Evolutionary conservation across 2,797 vertebrate species (phyloP).

Genomic region (Perodicticus potto): DNA sequence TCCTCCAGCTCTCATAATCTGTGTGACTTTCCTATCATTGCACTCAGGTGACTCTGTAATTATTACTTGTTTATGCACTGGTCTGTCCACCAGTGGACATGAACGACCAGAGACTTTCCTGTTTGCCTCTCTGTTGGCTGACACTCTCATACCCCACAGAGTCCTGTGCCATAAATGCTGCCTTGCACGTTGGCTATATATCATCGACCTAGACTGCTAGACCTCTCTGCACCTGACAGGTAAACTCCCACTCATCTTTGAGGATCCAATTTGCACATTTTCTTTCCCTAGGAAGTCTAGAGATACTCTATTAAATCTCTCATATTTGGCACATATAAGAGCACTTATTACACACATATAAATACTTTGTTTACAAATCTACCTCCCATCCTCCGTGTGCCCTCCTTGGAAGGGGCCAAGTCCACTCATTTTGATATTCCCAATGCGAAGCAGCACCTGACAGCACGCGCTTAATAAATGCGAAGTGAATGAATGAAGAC

Average conservation of each 20-base stretch:
- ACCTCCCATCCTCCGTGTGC: not conserved
- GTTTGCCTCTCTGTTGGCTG: not conserved
- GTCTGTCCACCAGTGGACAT: not conserved
- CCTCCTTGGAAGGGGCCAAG: not conserved
- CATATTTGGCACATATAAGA: not conserved
- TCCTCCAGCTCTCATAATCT: not conserved
- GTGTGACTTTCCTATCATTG: not conserved
- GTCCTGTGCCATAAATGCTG: not conserved
- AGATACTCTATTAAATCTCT: not conserved
- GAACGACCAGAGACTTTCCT: not conserved
- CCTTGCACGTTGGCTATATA: not conserved
- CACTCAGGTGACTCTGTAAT: not conserved
- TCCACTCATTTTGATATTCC: not conserved
- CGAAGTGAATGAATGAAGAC: not conserved
- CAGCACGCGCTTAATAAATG: not conserved
- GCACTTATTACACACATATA: not conserved
- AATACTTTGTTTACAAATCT: not conserved
- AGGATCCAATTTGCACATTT: not conserved
- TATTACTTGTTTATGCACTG: not conserved
- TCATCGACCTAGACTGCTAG: not conserved
- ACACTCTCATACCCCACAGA: not conserved
- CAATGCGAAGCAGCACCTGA: not conserved
- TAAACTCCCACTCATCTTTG: not conserved
- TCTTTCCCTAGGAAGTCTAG: not conserved
- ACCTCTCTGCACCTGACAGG: not conserved